phyloP scores from a whole-genome alignment of 2,797 vertebrate genomes.

The Lophotriccus pileatus region DNA sequence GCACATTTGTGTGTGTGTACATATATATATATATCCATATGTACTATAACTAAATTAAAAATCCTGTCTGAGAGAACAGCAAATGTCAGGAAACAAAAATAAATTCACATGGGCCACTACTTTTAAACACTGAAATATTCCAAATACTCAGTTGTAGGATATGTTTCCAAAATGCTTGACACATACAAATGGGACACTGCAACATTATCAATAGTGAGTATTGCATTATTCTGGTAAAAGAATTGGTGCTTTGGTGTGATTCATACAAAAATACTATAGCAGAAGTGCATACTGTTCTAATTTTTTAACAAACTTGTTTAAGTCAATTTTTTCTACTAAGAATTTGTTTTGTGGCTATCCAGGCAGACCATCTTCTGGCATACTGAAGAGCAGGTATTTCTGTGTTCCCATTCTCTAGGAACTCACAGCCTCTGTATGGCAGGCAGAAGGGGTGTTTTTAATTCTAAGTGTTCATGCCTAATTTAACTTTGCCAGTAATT shows the following conservation, averaged over 20 bases:
- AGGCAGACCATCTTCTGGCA: not conserved
- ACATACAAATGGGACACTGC: not conserved
- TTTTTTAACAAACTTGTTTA: not conserved
- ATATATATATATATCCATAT: too few relatives aligned
- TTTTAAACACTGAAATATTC: not conserved
- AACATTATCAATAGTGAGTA: not conserved
- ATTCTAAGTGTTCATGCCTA: conserved; percentile 42
- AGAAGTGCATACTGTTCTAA: not conserved
- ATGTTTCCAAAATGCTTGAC: not conserved
- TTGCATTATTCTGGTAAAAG: not conserved
- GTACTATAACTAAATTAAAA: not conserved
- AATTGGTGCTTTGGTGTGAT: not conserved
- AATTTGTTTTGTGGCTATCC: not conserved
- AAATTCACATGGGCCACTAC: too few relatives aligned
- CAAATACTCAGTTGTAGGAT: not conserved
- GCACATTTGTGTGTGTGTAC: too few relatives aligned
- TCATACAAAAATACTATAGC: not conserved
- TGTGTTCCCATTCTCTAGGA: not conserved
- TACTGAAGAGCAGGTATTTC: not conserved
- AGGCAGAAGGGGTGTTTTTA: conserved; percentile 28
- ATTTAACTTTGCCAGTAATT: conserved; percentile 60
- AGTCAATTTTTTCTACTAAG: not conserved
- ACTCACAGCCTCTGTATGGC: not conserved
- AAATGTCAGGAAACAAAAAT: not conserved
- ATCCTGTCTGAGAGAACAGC: not conserved